phyloP scores from a whole-genome alignment of 2,113 vertebrate genomes.

The Sarotherodon lohbergeri region DNA sequence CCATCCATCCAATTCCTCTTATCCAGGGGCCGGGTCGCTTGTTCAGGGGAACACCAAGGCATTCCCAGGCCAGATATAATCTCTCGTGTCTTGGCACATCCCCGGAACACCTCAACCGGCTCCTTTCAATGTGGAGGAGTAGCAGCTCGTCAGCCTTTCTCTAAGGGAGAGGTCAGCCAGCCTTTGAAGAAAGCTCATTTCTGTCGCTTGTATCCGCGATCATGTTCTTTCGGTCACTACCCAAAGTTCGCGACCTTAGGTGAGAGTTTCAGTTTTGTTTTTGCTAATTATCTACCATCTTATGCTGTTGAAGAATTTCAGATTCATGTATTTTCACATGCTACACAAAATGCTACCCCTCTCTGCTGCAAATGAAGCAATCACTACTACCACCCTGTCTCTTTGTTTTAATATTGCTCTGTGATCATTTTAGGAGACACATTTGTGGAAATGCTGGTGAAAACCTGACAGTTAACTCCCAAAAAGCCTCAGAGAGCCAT shows the following conservation, averaged over 20 bases:
- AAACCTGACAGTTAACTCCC: slow-evolving; percentile 40
- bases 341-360: not conserved
- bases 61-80: not conserved
- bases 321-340: not conserved
- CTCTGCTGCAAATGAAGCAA: slow-evolving; percentile 6
- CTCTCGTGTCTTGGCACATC: not conserved
- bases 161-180: not conserved
- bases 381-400: not conserved
- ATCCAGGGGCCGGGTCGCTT: not conserved
- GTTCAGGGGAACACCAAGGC: not conserved
- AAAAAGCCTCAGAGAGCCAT: slow-evolving; percentile 19
- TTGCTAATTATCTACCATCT: not conserved
- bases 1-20: not conserved
- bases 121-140: not conserved
- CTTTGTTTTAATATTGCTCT: slow-evolving; percentile 27
- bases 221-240: not conserved
- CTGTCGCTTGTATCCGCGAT: accelerated
- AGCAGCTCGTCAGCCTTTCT: not conserved
- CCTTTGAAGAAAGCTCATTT: not conserved
- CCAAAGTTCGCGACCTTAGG: not conserved
- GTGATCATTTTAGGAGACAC: slow-evolving; percentile 36
- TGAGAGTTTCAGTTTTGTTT: not conserved
- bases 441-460: not conserved
- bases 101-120: not conserved
- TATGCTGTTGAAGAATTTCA: not conserved